Evolutionary conservation across 2,888 invertebrate genomes (phyloP), one percentile per base, ranked within the genome.

Genomic region (Eledona agricola): DNA sequence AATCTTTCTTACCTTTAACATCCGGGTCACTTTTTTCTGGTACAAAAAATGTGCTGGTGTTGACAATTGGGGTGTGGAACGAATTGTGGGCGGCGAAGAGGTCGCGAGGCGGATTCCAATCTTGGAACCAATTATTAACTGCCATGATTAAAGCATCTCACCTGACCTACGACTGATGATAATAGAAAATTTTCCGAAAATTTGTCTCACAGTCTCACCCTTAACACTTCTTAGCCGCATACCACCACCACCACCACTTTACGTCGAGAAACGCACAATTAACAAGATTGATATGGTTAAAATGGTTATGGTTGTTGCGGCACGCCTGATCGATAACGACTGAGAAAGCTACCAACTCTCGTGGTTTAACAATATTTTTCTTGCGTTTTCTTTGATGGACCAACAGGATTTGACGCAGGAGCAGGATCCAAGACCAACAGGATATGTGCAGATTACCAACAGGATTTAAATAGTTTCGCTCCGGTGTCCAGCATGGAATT

Each of bases 71-170:
- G 1, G 47, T 47, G 6, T 51, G 51, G 17, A 60, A 42, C 1
- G 63, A 38, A 34, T 62, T 58, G 17, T 61, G 55, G 11, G 61
- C 58, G 5, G 63, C 31, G 12, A 61, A n/a, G 11, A 61, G 38
- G 31, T 55, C 31, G 13, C 53, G 34, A 1, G 69, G 67, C 3
- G 69, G 62, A 28, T 60, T 53, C 71, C 71, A 71, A 12, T 59
- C 57, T 29, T 67, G 64, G 40, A 69, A 69, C 69, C 69, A 70
- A 29, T 52, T 59, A 32, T 65, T 63, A 31, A 67, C 34, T 20
- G 67, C 67, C 69, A 69, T n/a, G n/a, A n/a, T n/a, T n/a, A n/a
- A n/a, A n/a, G n/a, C n/a, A n/a, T n/a, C n/a, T n/a, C n/a, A 19
- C 20, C 20, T 19, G n/a, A 5, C 20, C 4, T 19, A 19, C 4